A percentile compares a stretch with the other conserved stretches of the same genome.
Conservation (phyloP, 92 coral and sea anemone genomes). For the Desmophyllum pertusum region DNA sequence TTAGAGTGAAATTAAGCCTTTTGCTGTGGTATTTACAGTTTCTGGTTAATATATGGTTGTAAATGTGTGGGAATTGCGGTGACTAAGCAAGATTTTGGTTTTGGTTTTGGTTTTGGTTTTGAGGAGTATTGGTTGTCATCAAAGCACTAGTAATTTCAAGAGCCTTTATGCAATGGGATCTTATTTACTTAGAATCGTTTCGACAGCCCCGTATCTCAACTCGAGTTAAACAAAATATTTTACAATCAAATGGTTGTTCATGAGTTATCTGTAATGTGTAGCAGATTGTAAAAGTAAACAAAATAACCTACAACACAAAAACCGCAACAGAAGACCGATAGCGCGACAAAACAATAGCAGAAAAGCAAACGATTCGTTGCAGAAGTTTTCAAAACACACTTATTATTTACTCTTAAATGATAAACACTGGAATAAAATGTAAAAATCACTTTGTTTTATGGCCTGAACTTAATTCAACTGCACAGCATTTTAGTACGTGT, state of each 20-base stretch:
- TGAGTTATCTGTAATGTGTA: constrained; percentile 34
- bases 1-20: neutral
- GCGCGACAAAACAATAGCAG: constrained; percentile 31
- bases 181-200: constrained; percentile 20
- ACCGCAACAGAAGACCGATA: constrained; percentile 13
- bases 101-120: no score
- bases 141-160: constrained; percentile 14
- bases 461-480: neutral
- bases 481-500: neutral
- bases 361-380: constrained; percentile 1
- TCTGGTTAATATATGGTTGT: constrained; percentile 1
- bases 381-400: constrained; percentile 15
- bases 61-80: constrained; percentile 27
- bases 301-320: neutral
- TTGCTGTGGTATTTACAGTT: neutral
- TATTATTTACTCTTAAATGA: constrained; percentile 9
- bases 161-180: constrained; percentile 17
- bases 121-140: constrained; percentile 16
- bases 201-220: constrained; percentile 38
- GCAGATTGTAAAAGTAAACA: constrained; percentile 41
- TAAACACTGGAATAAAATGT: constrained; percentile 21
- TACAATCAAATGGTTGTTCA: constrained; percentile 35
- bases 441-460: constrained; percentile 10
- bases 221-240: constrained; percentile 46
- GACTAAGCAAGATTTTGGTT: constrained; percentile 25